These are phyloP conservation scores for Brachionus calyciflorus DNA, from an alignment of 1,140 invertebrate species.

Conservation along the genomic window DNA sequence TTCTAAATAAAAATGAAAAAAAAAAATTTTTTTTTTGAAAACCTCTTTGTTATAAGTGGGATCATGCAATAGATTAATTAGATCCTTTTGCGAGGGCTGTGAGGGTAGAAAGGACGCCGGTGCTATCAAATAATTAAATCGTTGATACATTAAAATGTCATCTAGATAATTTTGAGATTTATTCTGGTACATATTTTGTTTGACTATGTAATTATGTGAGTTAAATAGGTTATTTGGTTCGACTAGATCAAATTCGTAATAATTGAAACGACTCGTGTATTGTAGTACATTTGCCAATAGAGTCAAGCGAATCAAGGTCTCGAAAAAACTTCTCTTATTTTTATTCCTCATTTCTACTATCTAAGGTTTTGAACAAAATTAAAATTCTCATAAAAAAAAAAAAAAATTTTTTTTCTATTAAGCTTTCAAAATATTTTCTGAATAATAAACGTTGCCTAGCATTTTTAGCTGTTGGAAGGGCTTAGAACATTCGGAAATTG, in stretches of 20 bases:
- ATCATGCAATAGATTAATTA: background rate
- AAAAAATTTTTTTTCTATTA: too few species aligned
- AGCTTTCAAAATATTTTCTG: too few species aligned
- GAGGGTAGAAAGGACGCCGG: background rate
- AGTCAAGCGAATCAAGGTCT: background rate
- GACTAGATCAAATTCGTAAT: background rate
- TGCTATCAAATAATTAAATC: background rate
- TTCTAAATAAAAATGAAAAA: background rate
- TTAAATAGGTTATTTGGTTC: background rate
- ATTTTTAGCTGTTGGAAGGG: too few species aligned
- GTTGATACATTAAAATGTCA: background rate
- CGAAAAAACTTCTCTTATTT: slow-evolving; percentile 25
- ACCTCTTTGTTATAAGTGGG: slow-evolving; percentile 26
- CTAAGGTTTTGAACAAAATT: too few species aligned
- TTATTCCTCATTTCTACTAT: slow-evolving; percentile 33
- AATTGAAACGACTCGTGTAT: too few species aligned
- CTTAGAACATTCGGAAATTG: too few species aligned
- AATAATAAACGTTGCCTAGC: too few species aligned
- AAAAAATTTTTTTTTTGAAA: too few species aligned
- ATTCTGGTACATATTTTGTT: background rate
- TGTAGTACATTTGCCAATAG: background rate
- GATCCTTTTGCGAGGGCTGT: background rate
- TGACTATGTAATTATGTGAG: background rate
- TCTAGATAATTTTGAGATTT: background rate
- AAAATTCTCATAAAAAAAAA: too few species aligned